phyloP scores from a whole-genome alignment of 2,797 vertebrate species.

The Acrocephalus scirpaceus region DNA sequence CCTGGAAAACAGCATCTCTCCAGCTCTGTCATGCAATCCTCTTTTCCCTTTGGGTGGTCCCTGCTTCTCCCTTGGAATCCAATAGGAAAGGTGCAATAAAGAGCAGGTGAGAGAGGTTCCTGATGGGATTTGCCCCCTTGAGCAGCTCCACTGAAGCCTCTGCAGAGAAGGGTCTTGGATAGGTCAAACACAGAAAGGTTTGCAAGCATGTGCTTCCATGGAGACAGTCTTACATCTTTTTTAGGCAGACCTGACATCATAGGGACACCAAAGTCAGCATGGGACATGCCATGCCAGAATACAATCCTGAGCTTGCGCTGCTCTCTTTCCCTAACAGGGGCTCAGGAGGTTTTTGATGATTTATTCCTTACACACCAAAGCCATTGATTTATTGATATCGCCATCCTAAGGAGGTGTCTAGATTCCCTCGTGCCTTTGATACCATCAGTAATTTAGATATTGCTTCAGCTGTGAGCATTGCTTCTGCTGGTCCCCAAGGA shows the following conservation, averaged over 20 bases:
- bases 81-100: background rate
- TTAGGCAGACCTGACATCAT: background rate
- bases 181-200: background rate
- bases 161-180: background rate
- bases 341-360: background rate
- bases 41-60: background rate
- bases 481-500: background rate
- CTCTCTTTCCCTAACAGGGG: background rate
- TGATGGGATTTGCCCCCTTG: background rate
- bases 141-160: background rate
- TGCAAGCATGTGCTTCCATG: background rate
- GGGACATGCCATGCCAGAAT: background rate
- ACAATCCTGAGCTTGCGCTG: background rate
- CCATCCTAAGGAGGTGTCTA: background rate
- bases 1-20: background rate
- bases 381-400: background rate
- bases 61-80: background rate
- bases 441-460: background rate
- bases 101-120: background rate
- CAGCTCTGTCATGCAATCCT: background rate
- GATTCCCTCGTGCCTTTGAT: background rate
- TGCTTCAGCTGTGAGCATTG: fast-evolving
- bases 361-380: background rate
- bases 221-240: background rate
- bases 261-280: background rate